These are phyloP conservation scores for Gnatocerus cornutus DNA, from an alignment of 2,888 invertebrate genomes.

Conservation along the genomic window DNA sequence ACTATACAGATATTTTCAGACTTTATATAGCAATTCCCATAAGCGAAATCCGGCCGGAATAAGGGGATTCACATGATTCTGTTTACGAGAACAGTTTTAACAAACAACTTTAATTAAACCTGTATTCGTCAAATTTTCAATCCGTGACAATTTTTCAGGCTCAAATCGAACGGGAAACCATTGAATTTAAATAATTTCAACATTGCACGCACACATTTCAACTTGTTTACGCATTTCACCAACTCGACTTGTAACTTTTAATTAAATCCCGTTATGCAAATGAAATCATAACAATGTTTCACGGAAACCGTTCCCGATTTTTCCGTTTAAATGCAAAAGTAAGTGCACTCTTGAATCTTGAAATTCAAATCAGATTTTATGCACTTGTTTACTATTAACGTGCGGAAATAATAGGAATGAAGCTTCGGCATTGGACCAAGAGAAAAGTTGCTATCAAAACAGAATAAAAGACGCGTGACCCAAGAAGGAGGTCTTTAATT, in stretches of 20 bases:
- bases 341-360: conserved; percentile 8
- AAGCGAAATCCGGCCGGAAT: too few relatives aligned
- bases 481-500: conserved; percentile 13
- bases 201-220: not conserved
- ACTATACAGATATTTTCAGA: too few relatives aligned
- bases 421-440: conserved; percentile 4
- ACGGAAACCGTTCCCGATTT: not conserved
- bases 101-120: not conserved
- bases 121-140: not conserved
- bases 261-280: conserved; percentile 31
- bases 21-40: too few relatives aligned
- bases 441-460: conserved; percentile 15
- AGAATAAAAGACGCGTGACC: conserved; percentile 15
- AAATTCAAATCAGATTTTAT: conserved; percentile 13
- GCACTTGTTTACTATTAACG: not conserved
- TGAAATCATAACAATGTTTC: conserved; percentile 28
- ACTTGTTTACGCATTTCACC: conserved; percentile 9
- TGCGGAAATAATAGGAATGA: conserved; percentile 5
- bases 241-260: conserved; percentile 15
- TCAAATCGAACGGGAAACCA: not conserved
- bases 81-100: not conserved
- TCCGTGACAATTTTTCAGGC: not conserved
- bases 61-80: not conserved
- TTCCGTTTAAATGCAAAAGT: not conserved
- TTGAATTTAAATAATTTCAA: not conserved